A percentile compares a stretch with the other conserved stretches of the same genome.
phyloP scores from a whole-genome alignment of 1,140 invertebrate species.

The Aphidius ervi region DNA sequence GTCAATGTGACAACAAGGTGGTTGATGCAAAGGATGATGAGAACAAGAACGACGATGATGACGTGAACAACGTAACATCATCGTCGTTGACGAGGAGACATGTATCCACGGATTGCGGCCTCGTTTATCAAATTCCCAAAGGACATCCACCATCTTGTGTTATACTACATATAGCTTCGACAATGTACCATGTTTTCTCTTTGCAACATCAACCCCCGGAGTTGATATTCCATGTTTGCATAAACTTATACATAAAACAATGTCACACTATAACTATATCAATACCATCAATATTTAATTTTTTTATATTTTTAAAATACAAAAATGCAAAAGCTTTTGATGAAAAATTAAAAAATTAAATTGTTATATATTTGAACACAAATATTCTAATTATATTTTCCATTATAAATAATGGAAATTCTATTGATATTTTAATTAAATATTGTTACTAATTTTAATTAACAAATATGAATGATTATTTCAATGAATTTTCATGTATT shows the following conservation, averaged over 20 bases:
- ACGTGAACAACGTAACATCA: not conserved
- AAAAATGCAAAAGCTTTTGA: too few species aligned
- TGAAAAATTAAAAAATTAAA: too few species aligned
- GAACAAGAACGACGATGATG: too few species aligned
- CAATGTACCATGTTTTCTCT: constrained; percentile 19
- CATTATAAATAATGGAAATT: not conserved
- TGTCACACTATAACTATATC: constrained; percentile 23
- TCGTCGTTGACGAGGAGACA: constrained; percentile 37
- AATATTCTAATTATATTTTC: too few species aligned
- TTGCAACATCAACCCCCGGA: constrained; percentile 26
- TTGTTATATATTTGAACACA: too few species aligned
- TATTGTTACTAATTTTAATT: too few species aligned
- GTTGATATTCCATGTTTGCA: constrained; percentile 37
- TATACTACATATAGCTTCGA: constrained; percentile 6
- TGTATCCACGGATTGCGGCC: constrained; percentile 46
- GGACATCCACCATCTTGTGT: constrained; percentile 45
- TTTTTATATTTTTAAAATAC: not conserved
- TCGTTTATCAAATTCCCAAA: constrained; percentile 43
- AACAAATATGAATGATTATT: too few species aligned
- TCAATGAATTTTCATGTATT: too few species aligned
- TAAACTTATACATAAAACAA: constrained; percentile 42
- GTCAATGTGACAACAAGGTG: too few species aligned
- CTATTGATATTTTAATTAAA: not conserved
- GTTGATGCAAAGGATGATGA: too few species aligned
- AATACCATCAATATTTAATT: not conserved